These are phyloP conservation scores for Yponomeuta plumbellus DNA, from an alignment of 2,888 invertebrate species.

Conservation along the genomic window DNA sequence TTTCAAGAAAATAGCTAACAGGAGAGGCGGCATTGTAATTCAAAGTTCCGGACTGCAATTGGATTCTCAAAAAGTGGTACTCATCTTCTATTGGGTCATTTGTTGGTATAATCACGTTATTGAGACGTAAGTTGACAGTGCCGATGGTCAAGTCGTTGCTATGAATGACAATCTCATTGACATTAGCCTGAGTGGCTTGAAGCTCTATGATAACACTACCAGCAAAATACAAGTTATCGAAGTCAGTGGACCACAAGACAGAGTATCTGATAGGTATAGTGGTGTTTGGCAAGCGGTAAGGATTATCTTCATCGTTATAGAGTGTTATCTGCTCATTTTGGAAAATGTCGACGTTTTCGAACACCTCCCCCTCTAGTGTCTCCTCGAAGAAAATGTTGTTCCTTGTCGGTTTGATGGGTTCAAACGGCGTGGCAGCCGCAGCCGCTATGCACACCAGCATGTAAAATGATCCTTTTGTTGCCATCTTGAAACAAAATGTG, in stretches of 20 bases:
- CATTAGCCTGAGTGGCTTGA: slow-evolving; percentile 38
- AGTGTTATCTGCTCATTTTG: slow-evolving; percentile 20
- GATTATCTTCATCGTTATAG: slow-evolving; percentile 26
- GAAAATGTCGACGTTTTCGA: slow-evolving; percentile 42
- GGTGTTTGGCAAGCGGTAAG: slow-evolving; percentile 64
- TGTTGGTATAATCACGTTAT: slow-evolving; percentile 25
- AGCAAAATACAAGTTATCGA: slow-evolving; percentile 40
- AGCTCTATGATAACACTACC: slow-evolving; percentile 57
- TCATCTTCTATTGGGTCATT: slow-evolving; percentile 28
- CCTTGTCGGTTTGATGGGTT: slow-evolving; percentile 30
- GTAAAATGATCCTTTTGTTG: slow-evolving; percentile 40
- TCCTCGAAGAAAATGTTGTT: slow-evolving; percentile 63
- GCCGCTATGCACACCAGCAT: slow-evolving; percentile 36
- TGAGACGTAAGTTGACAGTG: slow-evolving; percentile 55
- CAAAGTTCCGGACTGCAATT: slow-evolving; percentile 30
- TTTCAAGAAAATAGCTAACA: slow-evolving; percentile 37
- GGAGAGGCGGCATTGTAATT: slow-evolving; percentile 31
- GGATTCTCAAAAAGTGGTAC: slow-evolving; percentile 45
- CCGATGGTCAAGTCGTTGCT: slow-evolving; percentile 39
- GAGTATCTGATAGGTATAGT: slow-evolving; percentile 72
- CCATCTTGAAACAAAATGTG: slow-evolving; percentile 45
- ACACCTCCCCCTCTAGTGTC: slow-evolving; percentile 48
- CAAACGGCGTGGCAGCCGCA: slow-evolving; percentile 30
- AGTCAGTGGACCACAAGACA: slow-evolving; percentile 62
- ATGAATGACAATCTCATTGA: slow-evolving; percentile 54